Evolutionary conservation across 30 jellyfish, hydroid and myxozoan genomes (phyloP).

Genomic region (Euphysa ruthae): DNA sequence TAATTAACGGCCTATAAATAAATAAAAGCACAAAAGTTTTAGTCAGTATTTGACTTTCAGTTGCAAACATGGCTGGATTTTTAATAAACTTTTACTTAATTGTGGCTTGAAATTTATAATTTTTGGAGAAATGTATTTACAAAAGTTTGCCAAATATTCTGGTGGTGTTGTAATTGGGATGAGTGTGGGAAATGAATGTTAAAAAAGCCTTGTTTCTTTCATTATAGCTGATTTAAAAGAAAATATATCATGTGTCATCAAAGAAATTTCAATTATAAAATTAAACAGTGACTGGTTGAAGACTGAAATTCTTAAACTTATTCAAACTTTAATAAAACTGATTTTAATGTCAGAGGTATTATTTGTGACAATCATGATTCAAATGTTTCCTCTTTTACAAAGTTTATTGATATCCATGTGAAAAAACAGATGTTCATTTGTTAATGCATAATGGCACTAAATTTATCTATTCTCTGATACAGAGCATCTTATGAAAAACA

Average conservation of each 20-base stretch:
- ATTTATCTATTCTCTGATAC: background rate
- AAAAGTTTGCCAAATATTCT: too few species aligned
- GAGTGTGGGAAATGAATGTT: background rate
- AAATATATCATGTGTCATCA: background rate
- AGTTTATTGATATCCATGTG: background rate
- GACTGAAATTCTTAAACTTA: background rate
- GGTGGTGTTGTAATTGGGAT: too few species aligned
- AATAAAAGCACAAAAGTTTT: too few species aligned
- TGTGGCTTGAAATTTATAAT: too few species aligned
- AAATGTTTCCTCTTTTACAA: background rate
- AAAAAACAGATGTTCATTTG: background rate
- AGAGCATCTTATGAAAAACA: constrained; percentile 8
- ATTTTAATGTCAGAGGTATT: background rate
- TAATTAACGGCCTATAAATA: too few species aligned
- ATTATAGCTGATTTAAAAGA: background rate
- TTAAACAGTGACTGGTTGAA: background rate
- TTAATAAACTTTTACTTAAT: too few species aligned
- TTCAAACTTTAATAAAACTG: background rate
- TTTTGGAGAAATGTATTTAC: too few species aligned
- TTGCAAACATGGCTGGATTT: too few species aligned
- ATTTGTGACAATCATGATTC: background rate
- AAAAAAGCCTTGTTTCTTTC: background rate
- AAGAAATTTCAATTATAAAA: background rate
- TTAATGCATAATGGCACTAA: background rate
- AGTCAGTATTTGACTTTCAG: too few species aligned